Percentiles rank a stretch among this genome's conserved stretches.
Conservation (phyloP, 2,797 vertebrate genomes). For the Melanotaenia boesemani region DNA sequence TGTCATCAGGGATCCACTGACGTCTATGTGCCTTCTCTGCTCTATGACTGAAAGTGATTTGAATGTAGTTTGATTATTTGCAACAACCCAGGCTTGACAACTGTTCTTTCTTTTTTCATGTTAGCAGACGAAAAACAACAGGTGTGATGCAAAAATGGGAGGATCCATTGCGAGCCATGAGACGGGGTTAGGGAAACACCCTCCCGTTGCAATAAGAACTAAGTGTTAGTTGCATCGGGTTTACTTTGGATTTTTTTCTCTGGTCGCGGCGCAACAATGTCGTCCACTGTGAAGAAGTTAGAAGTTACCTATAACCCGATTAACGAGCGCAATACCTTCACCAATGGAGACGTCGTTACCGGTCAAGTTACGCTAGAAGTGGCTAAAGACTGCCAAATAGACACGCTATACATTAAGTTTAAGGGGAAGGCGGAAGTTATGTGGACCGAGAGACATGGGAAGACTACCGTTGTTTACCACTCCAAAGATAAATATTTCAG, state of each 20-base stretch:
- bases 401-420: constrained; percentile 66
- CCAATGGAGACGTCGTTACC: constrained; percentile 64
- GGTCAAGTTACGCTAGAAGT: constrained; percentile 72
- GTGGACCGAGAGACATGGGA: constrained; percentile 64
- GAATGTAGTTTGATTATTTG: background rate
- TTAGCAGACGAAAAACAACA: background rate
- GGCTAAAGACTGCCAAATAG: constrained; percentile 64
- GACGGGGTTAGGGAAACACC: background rate
- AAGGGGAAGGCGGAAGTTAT: constrained; percentile 75
- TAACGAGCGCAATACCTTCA: constrained; percentile 66
- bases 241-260: fast-evolving
- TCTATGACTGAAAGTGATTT: background rate
- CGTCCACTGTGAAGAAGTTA: constrained; percentile 65
- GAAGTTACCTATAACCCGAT: constrained; percentile 57
- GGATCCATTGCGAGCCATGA: background rate
- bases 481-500: constrained; percentile 81
- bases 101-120: background rate
- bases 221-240: too few relatives aligned
- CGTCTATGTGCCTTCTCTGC: background rate
- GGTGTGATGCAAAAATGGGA: background rate
- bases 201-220: background rate
- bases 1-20: background rate
- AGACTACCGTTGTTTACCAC: constrained; percentile 49
- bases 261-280: constrained; percentile 41
- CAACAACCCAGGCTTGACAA: background rate